Evolutionary conservation across 1,140 invertebrate species (phyloP).

Genomic region (Oedothorax gibbosus): DNA sequence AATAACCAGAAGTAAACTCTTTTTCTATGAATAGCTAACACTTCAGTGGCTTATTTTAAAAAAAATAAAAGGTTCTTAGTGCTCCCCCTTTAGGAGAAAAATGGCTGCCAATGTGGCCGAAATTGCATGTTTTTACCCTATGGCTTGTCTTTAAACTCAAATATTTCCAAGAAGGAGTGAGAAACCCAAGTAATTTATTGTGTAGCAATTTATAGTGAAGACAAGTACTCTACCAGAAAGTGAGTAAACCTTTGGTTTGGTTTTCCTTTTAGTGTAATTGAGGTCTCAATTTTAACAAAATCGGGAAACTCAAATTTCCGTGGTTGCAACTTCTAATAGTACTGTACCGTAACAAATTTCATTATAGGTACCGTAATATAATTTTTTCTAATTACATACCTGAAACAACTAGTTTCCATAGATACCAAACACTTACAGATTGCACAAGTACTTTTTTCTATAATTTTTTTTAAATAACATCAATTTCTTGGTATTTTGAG

Average conservation of each 20-base stretch:
- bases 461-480: background rate
- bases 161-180: slow-evolving; percentile 23
- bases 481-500: background rate
- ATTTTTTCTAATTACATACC: no score
- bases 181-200: slow-evolving; percentile 23
- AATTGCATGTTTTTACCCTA: background rate
- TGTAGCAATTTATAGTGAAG: slow-evolving; percentile 10
- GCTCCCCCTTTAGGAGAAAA: background rate
- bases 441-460: background rate
- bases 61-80: background rate
- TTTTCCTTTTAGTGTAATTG: slow-evolving; percentile 12
- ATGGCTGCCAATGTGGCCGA: background rate
- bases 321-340: slow-evolving; percentile 9
- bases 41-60: background rate
- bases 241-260: background rate
- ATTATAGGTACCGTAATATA: no score
- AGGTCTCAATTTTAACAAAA: slow-evolving; percentile 10
- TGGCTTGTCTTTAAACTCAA: slow-evolving; percentile 5
- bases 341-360: background rate
- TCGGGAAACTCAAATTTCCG: background rate
- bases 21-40: slow-evolving; percentile 9
- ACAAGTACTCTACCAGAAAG: background rate
- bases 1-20: background rate
- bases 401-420: no score
- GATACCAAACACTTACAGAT: background rate